These are phyloP conservation scores for Pseudomyrmex gracilis DNA, from an alignment of 1,140 invertebrate species.

Conservation along the genomic window DNA sequence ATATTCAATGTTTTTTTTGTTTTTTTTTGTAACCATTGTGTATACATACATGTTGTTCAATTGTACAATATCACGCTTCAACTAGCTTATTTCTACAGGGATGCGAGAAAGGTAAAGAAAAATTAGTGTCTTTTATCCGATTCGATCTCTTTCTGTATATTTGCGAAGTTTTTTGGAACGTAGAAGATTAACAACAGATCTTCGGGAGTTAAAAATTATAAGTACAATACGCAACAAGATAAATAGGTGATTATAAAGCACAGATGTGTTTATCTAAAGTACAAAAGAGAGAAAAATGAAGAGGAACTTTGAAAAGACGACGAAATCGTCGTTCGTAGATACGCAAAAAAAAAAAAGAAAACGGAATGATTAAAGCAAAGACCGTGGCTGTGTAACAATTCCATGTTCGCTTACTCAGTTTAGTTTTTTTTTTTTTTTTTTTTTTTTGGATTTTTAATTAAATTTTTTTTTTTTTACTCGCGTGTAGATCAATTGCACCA, in stretches of 20 bases:
- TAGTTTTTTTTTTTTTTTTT: conserved; percentile 33
- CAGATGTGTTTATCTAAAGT: not conserved
- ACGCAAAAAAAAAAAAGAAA: not conserved
- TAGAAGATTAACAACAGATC: conserved; percentile 65
- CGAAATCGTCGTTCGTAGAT: not conserved
- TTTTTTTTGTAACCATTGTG: too few relatives aligned
- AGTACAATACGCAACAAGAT: conserved; percentile 59
- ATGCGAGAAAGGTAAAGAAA: not conserved
- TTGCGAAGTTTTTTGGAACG: conserved; percentile 59
- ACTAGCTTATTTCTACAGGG: not conserved
- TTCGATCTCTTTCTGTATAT: conserved; percentile 51
- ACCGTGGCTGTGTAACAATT: conserved; percentile 44
- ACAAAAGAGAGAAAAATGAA: conserved; percentile 24
- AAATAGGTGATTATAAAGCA: conserved; percentile 41
- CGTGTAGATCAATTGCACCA: too few relatives aligned
- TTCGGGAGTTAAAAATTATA: conserved; percentile 26
- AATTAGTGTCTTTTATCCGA: not conserved
- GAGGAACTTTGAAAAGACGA: conserved; percentile 29
- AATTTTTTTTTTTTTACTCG: not conserved
- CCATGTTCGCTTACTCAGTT: conserved; percentile 57
- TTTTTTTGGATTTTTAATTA: conserved; percentile 39
- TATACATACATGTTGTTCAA: too few relatives aligned
- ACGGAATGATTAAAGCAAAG: conserved; percentile 56
- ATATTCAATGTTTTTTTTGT: too few relatives aligned
- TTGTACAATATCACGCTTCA: too few relatives aligned